Evolutionary conservation across 2,113 vertebrate species (phyloP).

Genomic region (Embiotoca jacksoni): DNA sequence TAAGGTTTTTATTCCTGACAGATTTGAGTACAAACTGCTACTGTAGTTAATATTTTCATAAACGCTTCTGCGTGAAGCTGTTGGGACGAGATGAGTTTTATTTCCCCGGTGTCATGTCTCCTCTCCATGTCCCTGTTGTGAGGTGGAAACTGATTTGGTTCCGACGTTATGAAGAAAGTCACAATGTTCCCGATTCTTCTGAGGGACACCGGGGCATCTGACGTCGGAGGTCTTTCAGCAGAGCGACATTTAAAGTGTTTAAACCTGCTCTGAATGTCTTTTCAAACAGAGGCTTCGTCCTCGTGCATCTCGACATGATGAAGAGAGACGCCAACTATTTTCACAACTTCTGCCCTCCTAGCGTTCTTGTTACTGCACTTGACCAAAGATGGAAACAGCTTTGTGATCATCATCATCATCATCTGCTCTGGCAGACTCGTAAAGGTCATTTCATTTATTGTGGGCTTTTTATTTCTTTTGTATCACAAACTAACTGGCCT

Average conservation of each 20-base stretch:
- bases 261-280: constrained; percentile 3
- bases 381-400: neutral
- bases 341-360: neutral
- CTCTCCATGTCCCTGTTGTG: neutral
- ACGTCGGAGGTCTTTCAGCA: neutral
- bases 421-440: too few species aligned
- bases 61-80: neutral
- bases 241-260: neutral
- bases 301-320: neutral
- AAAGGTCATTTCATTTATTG: too few species aligned
- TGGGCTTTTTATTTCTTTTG: too few species aligned
- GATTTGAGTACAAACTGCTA: neutral
- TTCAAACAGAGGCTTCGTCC: neutral
- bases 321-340: neutral
- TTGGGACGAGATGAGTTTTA: neutral
- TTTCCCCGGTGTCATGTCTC: neutral
- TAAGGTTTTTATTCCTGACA: neutral
- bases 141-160: neutral
- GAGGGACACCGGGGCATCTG: neutral
- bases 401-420: neutral
- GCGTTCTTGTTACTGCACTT: neutral
- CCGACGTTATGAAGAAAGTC: neutral
- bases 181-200: neutral
- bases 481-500: too few species aligned
- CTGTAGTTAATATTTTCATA: neutral